Base-by-base conservation (phyloP, 2,888 invertebrate genomes). In the Dasysyrphus albostriatus region DNA sequence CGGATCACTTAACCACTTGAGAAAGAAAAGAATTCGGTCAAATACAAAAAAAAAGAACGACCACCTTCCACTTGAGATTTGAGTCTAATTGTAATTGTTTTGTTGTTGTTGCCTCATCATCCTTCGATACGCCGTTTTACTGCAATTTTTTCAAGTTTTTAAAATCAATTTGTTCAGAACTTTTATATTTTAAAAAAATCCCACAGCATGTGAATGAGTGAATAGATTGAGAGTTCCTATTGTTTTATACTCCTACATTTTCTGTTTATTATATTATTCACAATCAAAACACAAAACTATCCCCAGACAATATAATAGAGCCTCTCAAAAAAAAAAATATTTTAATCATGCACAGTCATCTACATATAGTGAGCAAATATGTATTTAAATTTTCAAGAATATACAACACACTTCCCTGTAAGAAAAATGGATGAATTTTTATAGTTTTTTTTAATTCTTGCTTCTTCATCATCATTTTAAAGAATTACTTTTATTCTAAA, bases 321-420 rank as follows among this genome's bases (percentile, higher is more conserved):
- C 16, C 9, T 10, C 19, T n/a, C n/a, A n/a, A n/a, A n/a, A n/a
- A 65, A 47, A 34, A 37, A 24, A 29, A 49, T 32, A n/a, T 59
- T 29, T 14, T 77, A 51, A 49, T 69, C 59, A 37, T 44, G 75
- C 16, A 65, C 16, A 79, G 72, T 72, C 79, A 73, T 72, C 34
- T 51, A 12, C 24, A 14, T 12, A 29, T n/a, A 58, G 39, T 51
- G 19, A 39, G n/a, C 34, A 12, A 67, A 32, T 51, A 29, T 29
- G 32, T 54, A n/a, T 54, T 54, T 76, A 5, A 54, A 7, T 54
- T 24, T 24, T 56, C 9, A 34, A 56, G n/a, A 56, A 56, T 56
- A 34, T 34, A 32, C n/a, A 56, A 70, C 59, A 69, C 58, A 72
- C 61, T 37, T 54, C 16, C 54, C 44, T 42, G 47, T 16, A 19